Evolutionary conservation across 1,140 invertebrate genomes (phyloP).

Genomic region (Laodelphax striatellus): DNA sequence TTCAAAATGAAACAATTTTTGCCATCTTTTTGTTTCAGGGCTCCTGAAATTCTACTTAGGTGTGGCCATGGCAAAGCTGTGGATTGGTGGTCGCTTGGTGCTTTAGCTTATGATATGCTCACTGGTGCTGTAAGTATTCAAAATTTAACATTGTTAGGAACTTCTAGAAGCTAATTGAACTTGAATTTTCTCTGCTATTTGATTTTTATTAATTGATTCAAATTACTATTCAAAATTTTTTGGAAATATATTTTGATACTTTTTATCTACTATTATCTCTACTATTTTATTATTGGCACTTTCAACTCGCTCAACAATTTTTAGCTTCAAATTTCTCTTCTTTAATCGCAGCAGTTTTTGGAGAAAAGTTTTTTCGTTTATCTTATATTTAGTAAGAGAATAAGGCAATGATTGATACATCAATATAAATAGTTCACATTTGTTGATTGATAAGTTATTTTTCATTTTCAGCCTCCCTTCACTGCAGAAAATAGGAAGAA

Average conservation of each 20-base stretch:
- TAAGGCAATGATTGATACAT: not conserved
- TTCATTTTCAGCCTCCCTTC: constrained; percentile 79
- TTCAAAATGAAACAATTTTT: not conserved
- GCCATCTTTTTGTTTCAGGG: constrained; percentile 49
- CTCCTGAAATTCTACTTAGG: constrained; percentile 93
- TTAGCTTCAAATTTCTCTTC: too few relatives aligned
- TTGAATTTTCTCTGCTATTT: too few relatives aligned
- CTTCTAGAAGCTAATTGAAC: too few relatives aligned
- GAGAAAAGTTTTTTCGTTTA: too few relatives aligned
- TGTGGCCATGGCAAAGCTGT: constrained; percentile 97
- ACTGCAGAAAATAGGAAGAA: constrained; percentile 93
- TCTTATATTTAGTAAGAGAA: not conserved
- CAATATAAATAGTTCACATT: not conserved
- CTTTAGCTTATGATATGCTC: constrained; percentile 97
- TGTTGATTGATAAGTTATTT: not conserved
- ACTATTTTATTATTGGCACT: too few relatives aligned
- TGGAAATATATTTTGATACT: too few relatives aligned
- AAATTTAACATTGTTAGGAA: not conserved
- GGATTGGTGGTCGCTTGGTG: constrained; percentile 99
- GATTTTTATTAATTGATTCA: too few relatives aligned
- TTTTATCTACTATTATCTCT: too few relatives aligned
- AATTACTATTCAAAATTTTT: too few relatives aligned
- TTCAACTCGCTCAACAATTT: too few relatives aligned
- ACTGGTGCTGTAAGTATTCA: constrained; percentile 74
- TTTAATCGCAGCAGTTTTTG: too few relatives aligned